Evolutionary conservation across 2,888 invertebrate species (phyloP).

Genomic region (Parnassius smintheus): DNA sequence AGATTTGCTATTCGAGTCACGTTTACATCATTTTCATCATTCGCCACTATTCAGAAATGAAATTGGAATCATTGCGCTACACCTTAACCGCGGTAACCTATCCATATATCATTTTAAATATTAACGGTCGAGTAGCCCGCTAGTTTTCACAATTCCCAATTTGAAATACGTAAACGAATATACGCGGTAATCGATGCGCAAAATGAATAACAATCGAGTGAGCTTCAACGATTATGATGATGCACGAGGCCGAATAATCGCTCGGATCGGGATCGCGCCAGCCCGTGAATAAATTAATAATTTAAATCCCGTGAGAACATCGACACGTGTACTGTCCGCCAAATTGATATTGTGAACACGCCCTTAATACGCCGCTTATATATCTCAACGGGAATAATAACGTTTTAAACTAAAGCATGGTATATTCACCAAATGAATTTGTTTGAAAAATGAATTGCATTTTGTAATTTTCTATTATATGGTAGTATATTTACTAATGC

Average conservation of each 20-base stretch:
- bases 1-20: slow-evolving; percentile 10
- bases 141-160: slow-evolving; percentile 11
- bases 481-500: too few species aligned
- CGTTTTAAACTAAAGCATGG: not conserved
- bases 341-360: slow-evolving; percentile 22
- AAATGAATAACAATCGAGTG: slow-evolving; percentile 29
- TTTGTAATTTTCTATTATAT: too few species aligned
- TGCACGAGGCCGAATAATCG: slow-evolving; percentile 36
- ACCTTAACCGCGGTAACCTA: slow-evolving; percentile 16
- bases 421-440: too few species aligned
- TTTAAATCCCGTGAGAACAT: slow-evolving; percentile 37
- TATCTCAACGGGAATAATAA: slow-evolving; percentile 4
- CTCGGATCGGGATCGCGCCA: slow-evolving; percentile 25
- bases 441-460: too few species aligned
- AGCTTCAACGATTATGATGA: slow-evolving; percentile 29
- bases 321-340: slow-evolving; percentile 21
- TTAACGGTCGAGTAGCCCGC: slow-evolving; percentile 8
- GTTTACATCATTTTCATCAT: slow-evolving; percentile 11
- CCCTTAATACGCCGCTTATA: slow-evolving; percentile 12
- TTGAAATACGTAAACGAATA: slow-evolving; percentile 25
- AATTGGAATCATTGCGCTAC: slow-evolving; percentile 16
- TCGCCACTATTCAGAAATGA: slow-evolving; percentile 7
- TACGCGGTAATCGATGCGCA: slow-evolving; percentile 27
- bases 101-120: slow-evolving; percentile 22
- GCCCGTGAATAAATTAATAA: slow-evolving; percentile 37